Evolutionary conservation across 2,797 vertebrate species (phyloP), one percentile per base, ranked within the genome.

Genomic region (Gobio occitaniae): DNA sequence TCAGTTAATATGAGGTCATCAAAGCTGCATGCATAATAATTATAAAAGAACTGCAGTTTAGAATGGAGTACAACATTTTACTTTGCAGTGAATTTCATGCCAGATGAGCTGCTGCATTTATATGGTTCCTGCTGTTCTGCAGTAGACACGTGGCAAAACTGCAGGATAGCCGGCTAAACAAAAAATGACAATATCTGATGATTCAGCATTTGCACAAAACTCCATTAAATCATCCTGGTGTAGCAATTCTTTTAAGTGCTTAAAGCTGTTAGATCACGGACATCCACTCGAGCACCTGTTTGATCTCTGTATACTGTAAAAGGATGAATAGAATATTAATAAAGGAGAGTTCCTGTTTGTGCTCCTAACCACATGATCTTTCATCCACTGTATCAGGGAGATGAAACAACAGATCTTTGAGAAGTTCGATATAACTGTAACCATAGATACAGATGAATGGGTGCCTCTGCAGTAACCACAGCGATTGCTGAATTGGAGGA

Each of bases 201-300:
- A 79, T 47, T 74, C 48, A 74, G 47, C 44, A 79, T 78, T 38
- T 70, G 36, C 3, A 36, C 13, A 81, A 63, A 41, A 83, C 75
- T 72, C 29, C 47, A 80, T 38, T 66, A 79, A 80, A 80, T 48
- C 59, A 84, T 59, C 19, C n/a, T 48, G 32, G 8, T 47, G 29
- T 56, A 79, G 47, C 48, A 66, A 86, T 83, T 83, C 74, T 83
- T 68, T 74, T 54, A 83, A 87, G 82, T 80, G 86, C 77, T 8
- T 68, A 59, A 79, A 54, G 47, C 81, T 61, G 19, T 38, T 72
- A 47, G n/a, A 71, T 48, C 41, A 63, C 3, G 10, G 16, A 21
- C n/a, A 63, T 70, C 41, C 56, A 54, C 36, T 72, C 36, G 6
- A 78, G 48, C 80, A 83, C 68, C 82, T 84, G 56, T 68, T 59